phyloP scores from a whole-genome alignment of 2,888 invertebrate species.

The Myathropa florea region DNA sequence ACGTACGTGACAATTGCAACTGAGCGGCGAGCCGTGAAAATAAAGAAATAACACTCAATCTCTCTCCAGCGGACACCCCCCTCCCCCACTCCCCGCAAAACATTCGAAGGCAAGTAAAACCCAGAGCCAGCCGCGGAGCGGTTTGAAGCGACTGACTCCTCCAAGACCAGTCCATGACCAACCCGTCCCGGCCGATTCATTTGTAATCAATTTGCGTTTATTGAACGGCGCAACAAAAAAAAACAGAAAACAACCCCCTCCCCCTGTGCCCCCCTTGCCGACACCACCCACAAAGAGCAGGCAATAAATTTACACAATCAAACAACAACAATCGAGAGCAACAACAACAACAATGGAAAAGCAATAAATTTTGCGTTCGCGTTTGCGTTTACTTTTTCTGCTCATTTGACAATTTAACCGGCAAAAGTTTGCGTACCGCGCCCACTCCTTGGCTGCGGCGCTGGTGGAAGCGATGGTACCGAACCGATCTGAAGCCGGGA shows the following conservation, averaged over 20 bases:
- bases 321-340: slow-evolving; percentile 17
- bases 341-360: slow-evolving; percentile 21
- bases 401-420: slow-evolving; percentile 66
- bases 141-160: not conserved
- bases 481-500: slow-evolving; percentile 33
- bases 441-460: not conserved
- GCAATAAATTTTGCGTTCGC: slow-evolving; percentile 55
- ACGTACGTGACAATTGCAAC: slow-evolving; percentile 61
- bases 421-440: slow-evolving; percentile 33
- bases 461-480: not conserved
- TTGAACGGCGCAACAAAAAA: slow-evolving; percentile 47
- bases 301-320: slow-evolving; percentile 12
- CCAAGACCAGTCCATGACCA: not conserved
- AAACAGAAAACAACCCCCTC: not conserved
- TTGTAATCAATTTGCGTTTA: slow-evolving; percentile 70
- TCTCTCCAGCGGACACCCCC: not conserved
- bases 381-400: slow-evolving; percentile 49
- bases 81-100: not conserved
- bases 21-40: slow-evolving; percentile 23
- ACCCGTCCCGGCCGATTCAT: slow-evolving; percentile 53
- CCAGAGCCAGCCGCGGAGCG: too few species aligned
- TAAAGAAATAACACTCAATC: slow-evolving; percentile 43
- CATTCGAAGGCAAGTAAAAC: not conserved
- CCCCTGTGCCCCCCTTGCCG: not conserved
- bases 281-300: not conserved